Evolutionary conservation across 2,888 invertebrate species (phyloP), one percentile per base, ranked within the genome.

Genomic region (Scaptomyza tumidula): DNA sequence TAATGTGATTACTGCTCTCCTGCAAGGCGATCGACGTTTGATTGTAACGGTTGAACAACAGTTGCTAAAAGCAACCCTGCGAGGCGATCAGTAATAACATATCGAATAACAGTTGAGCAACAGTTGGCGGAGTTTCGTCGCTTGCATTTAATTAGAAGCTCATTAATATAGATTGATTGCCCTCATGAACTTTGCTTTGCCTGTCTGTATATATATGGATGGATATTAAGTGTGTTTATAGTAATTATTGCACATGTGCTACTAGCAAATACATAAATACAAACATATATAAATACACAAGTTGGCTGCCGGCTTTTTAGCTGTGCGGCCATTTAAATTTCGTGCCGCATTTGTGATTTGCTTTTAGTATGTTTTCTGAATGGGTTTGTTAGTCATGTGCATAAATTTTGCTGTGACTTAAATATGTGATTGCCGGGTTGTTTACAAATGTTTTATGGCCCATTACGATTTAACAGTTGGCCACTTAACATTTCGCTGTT

Each of bases 381-480:
- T 71, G 57, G 76, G 44, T 67, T 76, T 76, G 71, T 75, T 75
- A 75, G 76, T 71, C 75, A 75, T 76, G 72, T 76, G 77, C 75
- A 75, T 75, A 75, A 75, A 75, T 75, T 75, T 75, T 71, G 71
- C 46, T 75, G 44, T 59, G 43, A 67, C 67, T 75, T 68, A 44
- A 54, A 75, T 55, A 46, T 66, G 61, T 58, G 53, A 39, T 57
- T 75, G 60, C 58, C 49, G 33, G 43, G 55, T 44, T 73, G 49
- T 52, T 58, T 56, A 16, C 64, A 69, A 69, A 73, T 63, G 52
- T 69, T 68, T 69, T 57, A 73, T 73, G 68, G 55, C 44, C 62
- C 58, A 68, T 72, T 68, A 55, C 31, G 35, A 48, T 14, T 45
- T 53, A 60, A 65, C 49, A 44, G 37, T 43, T 44, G 33, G 53